Evolutionary conservation across 2,797 vertebrate genomes (phyloP).

Genomic region (Pterois miles): DNA sequence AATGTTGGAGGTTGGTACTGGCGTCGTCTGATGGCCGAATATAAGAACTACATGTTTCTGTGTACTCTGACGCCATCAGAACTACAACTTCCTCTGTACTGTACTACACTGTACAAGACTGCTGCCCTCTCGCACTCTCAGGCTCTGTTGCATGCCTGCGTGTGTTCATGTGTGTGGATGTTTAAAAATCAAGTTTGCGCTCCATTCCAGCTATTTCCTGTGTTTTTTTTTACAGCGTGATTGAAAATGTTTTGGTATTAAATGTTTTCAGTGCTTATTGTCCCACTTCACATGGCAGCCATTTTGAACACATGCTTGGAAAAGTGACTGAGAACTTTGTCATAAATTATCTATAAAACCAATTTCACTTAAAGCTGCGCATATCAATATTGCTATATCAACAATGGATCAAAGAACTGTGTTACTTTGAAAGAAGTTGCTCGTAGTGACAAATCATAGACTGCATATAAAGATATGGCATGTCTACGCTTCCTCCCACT

Average conservation of each 20-base stretch:
- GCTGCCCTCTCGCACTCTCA: conserved; percentile 88
- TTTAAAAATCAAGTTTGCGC: conserved; percentile 12
- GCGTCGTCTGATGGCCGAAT: conserved; percentile 62
- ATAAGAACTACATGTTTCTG: conserved; percentile 66
- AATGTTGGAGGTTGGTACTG: conserved; percentile 99
- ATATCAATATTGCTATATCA: background rate
- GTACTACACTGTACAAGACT: conserved; percentile 79
- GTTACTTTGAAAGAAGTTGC: background rate
- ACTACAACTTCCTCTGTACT: conserved; percentile 82
- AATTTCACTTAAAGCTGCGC: background rate
- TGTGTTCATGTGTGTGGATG: conserved; percentile 40
- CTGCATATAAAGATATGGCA: too few species aligned
- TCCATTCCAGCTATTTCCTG: conserved; percentile 11
- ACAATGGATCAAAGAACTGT: background rate
- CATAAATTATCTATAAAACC: background rate
- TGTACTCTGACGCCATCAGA: conserved; percentile 75
- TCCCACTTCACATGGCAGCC: conserved; percentile 40
- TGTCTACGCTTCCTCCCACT: too few species aligned
- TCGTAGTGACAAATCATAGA: too few species aligned
- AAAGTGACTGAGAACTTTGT: background rate
- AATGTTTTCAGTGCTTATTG: conserved; percentile 1
- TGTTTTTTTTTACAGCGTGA: conserved; percentile 2
- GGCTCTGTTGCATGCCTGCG: conserved; percentile 82
- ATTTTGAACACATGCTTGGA: conserved; percentile 18
- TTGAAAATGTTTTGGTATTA: conserved; percentile 19